phyloP scores from a whole-genome alignment of 2,113 vertebrate species.

The Mormyrus iriodes region DNA sequence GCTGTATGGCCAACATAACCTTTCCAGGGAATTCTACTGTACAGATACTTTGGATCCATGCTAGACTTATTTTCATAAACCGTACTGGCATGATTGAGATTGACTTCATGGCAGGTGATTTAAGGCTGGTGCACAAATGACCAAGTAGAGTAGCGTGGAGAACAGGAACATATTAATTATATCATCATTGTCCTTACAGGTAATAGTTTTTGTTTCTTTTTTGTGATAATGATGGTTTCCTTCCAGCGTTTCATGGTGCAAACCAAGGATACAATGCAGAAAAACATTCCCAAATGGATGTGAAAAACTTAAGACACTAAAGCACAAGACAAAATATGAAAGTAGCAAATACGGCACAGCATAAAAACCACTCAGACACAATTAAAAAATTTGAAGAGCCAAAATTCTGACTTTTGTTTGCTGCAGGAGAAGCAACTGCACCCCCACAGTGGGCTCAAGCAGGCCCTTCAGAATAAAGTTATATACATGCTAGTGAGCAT shows the following conservation, averaged over 20 bases:
- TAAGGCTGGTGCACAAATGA: slow-evolving; percentile 1
- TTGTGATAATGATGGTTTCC: neutral
- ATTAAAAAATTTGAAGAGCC: neutral
- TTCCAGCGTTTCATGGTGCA: neutral
- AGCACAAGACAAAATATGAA: neutral
- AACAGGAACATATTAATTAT: slow-evolving; percentile 10
- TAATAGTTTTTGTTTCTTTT: neutral
- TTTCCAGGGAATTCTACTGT: neutral
- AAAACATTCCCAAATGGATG: neutral
- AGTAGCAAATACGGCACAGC: neutral
- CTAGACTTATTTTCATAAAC: neutral
- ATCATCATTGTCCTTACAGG: neutral
- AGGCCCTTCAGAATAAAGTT: neutral
- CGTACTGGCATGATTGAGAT: neutral
- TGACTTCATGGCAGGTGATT: slow-evolving; percentile 3
- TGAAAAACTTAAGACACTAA: neutral
- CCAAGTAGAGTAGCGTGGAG: neutral
- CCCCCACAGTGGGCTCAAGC: neutral
- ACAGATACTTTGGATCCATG: neutral
- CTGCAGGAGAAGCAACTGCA: neutral
- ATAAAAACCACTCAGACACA: neutral
- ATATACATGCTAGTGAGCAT: neutral
- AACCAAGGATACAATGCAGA: slow-evolving; percentile 2
- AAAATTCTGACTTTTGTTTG: neutral
- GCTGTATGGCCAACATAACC: neutral